Base-by-base conservation (phyloP, 2,797 vertebrate genomes). In the Tympanoctomys barrerae region DNA sequence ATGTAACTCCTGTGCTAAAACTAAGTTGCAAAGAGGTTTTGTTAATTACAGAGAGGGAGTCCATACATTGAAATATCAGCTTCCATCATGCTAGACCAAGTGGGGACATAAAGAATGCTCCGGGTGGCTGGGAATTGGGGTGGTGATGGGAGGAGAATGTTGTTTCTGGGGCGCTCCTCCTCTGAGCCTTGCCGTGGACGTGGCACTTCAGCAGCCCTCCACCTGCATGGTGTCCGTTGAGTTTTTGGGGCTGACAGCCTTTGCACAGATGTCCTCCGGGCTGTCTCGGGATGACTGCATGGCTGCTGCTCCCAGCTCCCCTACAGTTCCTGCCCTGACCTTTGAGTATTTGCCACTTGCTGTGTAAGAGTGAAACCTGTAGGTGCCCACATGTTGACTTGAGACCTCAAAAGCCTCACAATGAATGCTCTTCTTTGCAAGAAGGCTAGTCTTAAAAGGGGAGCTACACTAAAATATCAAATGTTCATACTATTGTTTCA, bases 31-130 rank as follows among this genome's bases (percentile, higher is more conserved):
- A 71, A 94, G 70, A 78, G 26, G 36, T 31, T 81, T 81, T 79
- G 85, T 96, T 91, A 70, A 89, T 49, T 80, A 90, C 39, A 46
- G 66, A 85, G n/a, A 73, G 77, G 54, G 54, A 49, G 62, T 91
- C 42, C 49, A 71, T 75, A 80, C 84, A 94, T 91, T 64, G 89
- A 92, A 96, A 86, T 81, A 57, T 96, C 64, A 81, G 39, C 92
- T 78, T 95, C 84, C 31, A 28, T 80, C 36, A 77, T 89, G 75
- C 75, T 75, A 79, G 91, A 91, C 94, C 4, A 1, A 94, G 89
- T 89, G 81, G 85, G 68, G 89, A 31, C 61, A 52, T 75, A 57
- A 77, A 54, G 93, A 64, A 86, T 18, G 82, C 39, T 22, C 22
- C 49, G 70, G 59, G 82, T 90, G 91, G 71, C 52, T 68, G 14